Evolutionary conservation across 2,113 vertebrate genomes (phyloP).

Genomic region (Amblyornis subalaris): DNA sequence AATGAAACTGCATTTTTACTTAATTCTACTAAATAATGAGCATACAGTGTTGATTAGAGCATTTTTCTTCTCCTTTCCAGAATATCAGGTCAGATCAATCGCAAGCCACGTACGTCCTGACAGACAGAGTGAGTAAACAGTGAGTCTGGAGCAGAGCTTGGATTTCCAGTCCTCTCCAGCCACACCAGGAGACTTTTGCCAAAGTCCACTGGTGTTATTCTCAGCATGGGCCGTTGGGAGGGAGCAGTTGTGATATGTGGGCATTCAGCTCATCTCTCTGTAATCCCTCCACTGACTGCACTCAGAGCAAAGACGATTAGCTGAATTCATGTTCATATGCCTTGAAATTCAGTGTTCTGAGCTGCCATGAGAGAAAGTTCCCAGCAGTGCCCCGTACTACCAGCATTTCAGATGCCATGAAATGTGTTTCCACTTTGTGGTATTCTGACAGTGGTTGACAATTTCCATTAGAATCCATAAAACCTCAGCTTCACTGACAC

Average conservation of each 20-base stretch:
- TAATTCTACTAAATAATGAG: not conserved
- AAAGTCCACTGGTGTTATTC: not conserved
- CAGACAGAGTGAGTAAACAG: conserved; percentile 89
- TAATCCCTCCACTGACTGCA: not conserved
- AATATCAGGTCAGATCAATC: conserved; percentile 95
- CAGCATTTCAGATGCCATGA: not conserved
- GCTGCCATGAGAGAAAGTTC: not conserved
- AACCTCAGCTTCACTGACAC: not conserved
- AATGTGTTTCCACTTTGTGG: not conserved
- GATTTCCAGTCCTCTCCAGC: not conserved
- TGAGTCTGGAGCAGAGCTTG: not conserved
- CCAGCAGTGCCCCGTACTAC: not conserved
- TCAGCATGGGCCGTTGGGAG: not conserved
- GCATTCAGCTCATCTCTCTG: not conserved
- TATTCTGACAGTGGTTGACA: not conserved
- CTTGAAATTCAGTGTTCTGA: not conserved
- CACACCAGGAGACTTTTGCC: not conserved
- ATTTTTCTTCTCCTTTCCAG: conserved; percentile 66
- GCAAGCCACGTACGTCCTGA: conserved; percentile 96
- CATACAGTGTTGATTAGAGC: not conserved
- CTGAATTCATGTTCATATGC: not conserved
- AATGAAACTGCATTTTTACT: not conserved
- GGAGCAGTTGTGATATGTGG: not conserved
- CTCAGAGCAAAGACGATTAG: not conserved
- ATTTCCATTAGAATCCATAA: not conserved